Percentiles rank a stretch among this genome's conserved stretches.
Evolutionary conservation across 2,797 vertebrate species (phyloP).

Genomic region (Rhynchonycteris naso): DNA sequence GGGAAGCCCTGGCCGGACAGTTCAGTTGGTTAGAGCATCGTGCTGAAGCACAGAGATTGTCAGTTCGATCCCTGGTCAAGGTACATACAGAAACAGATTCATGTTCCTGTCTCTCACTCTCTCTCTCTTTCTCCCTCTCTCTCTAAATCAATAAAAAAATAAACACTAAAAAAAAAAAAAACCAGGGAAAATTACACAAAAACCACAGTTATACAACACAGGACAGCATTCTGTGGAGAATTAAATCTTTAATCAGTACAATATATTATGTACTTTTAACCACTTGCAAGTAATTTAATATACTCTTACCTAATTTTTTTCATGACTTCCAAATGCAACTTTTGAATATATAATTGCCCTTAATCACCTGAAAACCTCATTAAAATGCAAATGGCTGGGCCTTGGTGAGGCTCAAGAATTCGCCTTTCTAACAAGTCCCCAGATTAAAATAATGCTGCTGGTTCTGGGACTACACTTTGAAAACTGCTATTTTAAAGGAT

Average conservation of each 20-base stretch:
- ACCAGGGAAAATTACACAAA: not conserved
- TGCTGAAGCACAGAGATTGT: too few relatives aligned
- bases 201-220: not conserved
- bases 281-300: not conserved
- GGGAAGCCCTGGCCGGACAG: too few relatives aligned
- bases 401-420: not conserved
- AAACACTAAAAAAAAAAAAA: not conserved
- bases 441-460: not conserved
- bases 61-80: too few relatives aligned
- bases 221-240: not conserved
- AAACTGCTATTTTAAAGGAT: not conserved
- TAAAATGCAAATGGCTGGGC: not conserved
- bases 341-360: slow-evolving; percentile 4
- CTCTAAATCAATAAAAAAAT: too few relatives aligned
- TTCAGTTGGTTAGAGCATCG: too few relatives aligned
- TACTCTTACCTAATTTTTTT: not conserved
- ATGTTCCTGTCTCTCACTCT: too few relatives aligned
- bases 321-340: not conserved
- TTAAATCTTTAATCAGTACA: not conserved
- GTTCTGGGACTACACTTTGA: not conserved
- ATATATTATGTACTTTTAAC: not conserved
- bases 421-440: not conserved
- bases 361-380: not conserved
- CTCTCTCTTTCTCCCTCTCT: too few relatives aligned
- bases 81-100: too few relatives aligned